Evolutionary conservation across 1,140 invertebrate species (phyloP).

Genomic region (Drosophila burlai): DNA sequence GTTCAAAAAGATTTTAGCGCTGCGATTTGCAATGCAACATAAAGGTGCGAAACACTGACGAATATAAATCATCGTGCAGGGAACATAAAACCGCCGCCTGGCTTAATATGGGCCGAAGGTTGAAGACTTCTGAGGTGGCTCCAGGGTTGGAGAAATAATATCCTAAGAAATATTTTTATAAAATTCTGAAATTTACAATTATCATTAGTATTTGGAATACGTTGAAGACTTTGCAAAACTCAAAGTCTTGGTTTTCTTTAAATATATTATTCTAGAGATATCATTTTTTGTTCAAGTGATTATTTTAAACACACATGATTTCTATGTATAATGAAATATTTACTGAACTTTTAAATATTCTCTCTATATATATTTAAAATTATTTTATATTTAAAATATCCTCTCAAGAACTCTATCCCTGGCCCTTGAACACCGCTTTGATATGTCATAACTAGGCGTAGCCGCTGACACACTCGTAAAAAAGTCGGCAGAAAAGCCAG

Average conservation of each 20-base stretch:
- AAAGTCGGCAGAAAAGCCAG: slow-evolving; percentile 22
- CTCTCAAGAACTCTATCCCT: slow-evolving; percentile 10
- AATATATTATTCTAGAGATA: neutral
- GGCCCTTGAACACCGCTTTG: slow-evolving; percentile 45
- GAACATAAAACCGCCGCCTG: slow-evolving; percentile 40
- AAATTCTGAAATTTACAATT: neutral
- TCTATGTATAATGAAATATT: neutral
- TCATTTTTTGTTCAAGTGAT: neutral
- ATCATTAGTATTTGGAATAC: neutral
- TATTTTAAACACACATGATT: neutral
- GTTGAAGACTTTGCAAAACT: neutral
- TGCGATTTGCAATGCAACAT: slow-evolving; percentile 61
- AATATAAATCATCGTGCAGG: slow-evolving; percentile 47
- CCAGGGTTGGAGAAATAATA: slow-evolving; percentile 21
- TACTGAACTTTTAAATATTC: neutral
- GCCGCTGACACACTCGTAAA: slow-evolving; percentile 63
- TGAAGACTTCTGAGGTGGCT: slow-evolving; percentile 43
- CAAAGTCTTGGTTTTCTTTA: neutral
- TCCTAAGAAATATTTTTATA: neutral
- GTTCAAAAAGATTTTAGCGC: slow-evolving; percentile 33
- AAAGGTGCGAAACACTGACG: slow-evolving; percentile 46
- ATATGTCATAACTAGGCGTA: slow-evolving; percentile 81
- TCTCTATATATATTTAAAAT: neutral
- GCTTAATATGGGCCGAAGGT: slow-evolving; percentile 17
- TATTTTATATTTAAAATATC: neutral